Base-by-base conservation (phyloP, 2,797 vertebrate species). In the Trachops cirrhosus region DNA sequence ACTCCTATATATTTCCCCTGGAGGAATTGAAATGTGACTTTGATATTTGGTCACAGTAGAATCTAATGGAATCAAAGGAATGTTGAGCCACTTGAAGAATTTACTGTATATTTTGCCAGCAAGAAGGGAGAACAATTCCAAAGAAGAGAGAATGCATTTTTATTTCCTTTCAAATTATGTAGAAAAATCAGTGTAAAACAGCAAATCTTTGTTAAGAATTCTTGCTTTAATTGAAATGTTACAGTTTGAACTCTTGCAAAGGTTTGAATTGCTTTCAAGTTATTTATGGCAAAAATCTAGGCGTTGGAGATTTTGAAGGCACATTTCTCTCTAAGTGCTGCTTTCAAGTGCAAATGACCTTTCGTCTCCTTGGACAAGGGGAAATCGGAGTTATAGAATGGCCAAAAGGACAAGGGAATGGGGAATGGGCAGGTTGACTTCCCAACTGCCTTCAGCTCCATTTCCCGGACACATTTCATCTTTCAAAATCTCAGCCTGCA, bases 211-310 rank as follows among this genome's bases (percentile, higher is more conserved):
- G 32, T 78, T 95, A 54, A 93, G 70, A 92, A 41, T 78, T 94
- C 57, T 77, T n/a, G 62, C 57, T 97, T 86, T 83, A 91, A 89
- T 95, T 93, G 46, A 93, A 96, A 91, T 57, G 62, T 94, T 94
- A 87, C 11, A 44, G 39, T 71, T 91, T 89, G 54, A 96, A 89
- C 39, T 83, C 10, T 82, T 83, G 46, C 83, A 57, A 91, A 78
- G 10, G 4, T 62, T 91, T 83, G 29, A 67, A 88, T 95, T n/a
- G 6, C 67, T 77, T 95, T 86, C 24, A 91, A 78, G n/a, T 90
- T 93, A 73, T 92, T 95, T 64, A 77, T 87, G 54, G 11, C 9
- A 86, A 54, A 84, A 83, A 68, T 68, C 21, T 91, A 92, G 88
- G 26, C 70, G 29, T 86, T 94, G 48, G 54, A 41, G n/a, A 75